These are phyloP conservation scores for Antigone vipio DNA, from an alignment of 2,113 vertebrate genomes.

Conservation along the genomic window DNA sequence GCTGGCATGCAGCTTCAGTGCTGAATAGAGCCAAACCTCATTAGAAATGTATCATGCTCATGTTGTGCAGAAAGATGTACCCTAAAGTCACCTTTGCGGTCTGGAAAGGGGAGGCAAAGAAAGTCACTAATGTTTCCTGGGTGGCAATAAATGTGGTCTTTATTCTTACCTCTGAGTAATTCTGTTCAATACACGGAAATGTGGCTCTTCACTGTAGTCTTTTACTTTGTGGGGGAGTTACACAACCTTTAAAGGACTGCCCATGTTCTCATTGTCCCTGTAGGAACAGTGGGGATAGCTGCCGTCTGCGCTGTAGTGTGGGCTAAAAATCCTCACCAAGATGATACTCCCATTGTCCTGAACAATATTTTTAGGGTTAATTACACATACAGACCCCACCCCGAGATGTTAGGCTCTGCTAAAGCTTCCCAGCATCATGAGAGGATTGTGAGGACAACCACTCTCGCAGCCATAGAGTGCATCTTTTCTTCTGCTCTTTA, in stretches of 20 bases:
- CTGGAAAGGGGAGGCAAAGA: neutral
- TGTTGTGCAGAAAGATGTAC: neutral
- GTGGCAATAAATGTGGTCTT: neutral
- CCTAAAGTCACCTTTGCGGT: neutral
- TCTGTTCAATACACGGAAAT: neutral
- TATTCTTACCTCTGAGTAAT: neutral
- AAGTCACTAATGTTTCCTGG: neutral
- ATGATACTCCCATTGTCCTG: neutral
- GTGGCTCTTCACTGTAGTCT: neutral
- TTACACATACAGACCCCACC: neutral
- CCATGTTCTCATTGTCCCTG: neutral
- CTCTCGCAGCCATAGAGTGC: neutral
- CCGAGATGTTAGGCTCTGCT: neutral
- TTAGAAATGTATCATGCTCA: neutral
- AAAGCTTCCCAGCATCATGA: neutral
- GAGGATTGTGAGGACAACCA: neutral
- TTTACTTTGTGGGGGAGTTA: neutral
- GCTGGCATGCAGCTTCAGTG: neutral
- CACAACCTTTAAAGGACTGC: neutral
- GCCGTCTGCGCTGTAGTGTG: neutral
- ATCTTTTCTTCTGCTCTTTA: neutral
- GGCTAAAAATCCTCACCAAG: neutral
- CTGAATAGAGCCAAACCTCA: neutral
- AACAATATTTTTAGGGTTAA: neutral
- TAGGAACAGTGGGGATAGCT: neutral